Percentiles rank a stretch among this genome's conserved stretches.
These are phyloP conservation scores for Boulengeromyrus knoepffleri DNA, from an alignment of 2,113 vertebrate genomes.

Conservation along the genomic window DNA sequence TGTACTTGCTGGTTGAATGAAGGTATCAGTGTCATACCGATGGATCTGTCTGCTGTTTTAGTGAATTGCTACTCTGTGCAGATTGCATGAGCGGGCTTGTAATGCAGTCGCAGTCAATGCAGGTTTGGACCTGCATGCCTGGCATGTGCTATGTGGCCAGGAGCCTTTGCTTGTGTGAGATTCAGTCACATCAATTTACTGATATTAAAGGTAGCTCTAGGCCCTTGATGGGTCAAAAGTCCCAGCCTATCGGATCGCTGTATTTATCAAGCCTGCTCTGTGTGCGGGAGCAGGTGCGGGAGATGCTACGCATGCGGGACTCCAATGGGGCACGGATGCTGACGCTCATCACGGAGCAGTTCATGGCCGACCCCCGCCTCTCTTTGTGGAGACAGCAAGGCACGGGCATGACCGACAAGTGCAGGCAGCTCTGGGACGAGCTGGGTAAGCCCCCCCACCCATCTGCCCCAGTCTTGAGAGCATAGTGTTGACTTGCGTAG, in stretches of 20 bases:
- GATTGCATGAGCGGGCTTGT: neutral
- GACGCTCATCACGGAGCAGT: conserved; percentile 93
- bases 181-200: neutral
- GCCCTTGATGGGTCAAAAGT: neutral
- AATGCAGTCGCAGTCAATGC: neutral
- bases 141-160: neutral
- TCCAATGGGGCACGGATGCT: conserved; percentile 96
- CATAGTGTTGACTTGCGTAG: neutral
- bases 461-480: neutral
- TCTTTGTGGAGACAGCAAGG: conserved; percentile 97
- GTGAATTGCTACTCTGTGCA: neutral
- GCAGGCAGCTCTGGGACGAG: conserved; percentile 95
- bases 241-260: neutral
- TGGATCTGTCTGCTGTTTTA: neutral
- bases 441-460: conserved; percentile 60
- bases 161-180: neutral
- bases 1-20: neutral
- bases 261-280: neutral
- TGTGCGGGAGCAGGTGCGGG: conserved; percentile 72
- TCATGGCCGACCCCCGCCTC: conserved; percentile 94
- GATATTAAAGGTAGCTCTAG: neutral
- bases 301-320: conserved; percentile 97
- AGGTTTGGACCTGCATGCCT: neutral
- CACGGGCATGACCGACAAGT: conserved; percentile 96
- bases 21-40: neutral